These are phyloP conservation scores for Xenopus borealis DNA, from an alignment of 2,113 vertebrate species.

Conservation along the genomic window DNA sequence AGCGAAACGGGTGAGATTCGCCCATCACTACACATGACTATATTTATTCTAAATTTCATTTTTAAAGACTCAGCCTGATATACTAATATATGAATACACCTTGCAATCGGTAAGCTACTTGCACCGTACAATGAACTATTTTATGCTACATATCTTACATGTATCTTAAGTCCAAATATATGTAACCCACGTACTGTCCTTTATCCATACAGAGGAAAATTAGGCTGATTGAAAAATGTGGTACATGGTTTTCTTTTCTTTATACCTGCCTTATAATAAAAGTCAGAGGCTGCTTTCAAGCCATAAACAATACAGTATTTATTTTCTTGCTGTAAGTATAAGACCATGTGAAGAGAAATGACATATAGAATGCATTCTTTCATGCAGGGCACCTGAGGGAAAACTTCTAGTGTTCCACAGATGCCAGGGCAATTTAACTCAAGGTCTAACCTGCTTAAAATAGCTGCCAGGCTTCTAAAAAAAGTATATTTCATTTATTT, in stretches of 20 bases:
- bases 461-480: neutral
- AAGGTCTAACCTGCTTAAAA: neutral
- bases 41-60: too few relatives aligned
- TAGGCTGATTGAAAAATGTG: too few relatives aligned
- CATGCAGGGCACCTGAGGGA: neutral
- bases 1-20: too few relatives aligned
- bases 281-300: neutral
- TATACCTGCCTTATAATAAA: neutral
- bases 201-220: too few relatives aligned
- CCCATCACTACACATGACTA: too few relatives aligned
- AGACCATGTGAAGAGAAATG: neutral
- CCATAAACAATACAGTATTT: neutral
- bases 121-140: too few relatives aligned
- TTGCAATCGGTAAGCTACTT: too few relatives aligned
- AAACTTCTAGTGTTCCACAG: neutral
- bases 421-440: conserved; percentile 5
- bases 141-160: too few relatives aligned
- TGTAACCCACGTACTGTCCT: too few relatives aligned
- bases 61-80: too few relatives aligned
- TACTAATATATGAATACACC: too few relatives aligned
- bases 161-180: too few relatives aligned
- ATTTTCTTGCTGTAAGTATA: neutral
- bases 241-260: neutral
- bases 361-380: neutral
- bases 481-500: conserved; percentile 4